These are phyloP conservation scores for Bombus affinis DNA, from an alignment of 1,140 invertebrate species.

Conservation along the genomic window DNA sequence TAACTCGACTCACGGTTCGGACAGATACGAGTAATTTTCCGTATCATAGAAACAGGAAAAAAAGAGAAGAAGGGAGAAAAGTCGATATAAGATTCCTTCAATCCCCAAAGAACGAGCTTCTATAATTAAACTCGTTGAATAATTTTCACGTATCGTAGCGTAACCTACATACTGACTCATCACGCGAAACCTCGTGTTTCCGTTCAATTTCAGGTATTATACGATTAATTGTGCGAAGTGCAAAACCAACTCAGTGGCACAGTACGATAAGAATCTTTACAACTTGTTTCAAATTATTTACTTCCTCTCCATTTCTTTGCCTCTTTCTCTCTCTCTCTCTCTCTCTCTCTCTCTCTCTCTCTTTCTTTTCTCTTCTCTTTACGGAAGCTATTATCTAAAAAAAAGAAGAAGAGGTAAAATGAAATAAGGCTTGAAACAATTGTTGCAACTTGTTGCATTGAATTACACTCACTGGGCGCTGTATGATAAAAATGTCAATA, in stretches of 20 bases:
- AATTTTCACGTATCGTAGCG: background rate
- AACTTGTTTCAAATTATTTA: background rate
- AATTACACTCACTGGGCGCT: too few species aligned
- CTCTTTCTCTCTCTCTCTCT: too few species aligned
- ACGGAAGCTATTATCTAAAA: background rate
- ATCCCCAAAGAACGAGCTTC: background rate
- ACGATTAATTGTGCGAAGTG: background rate
- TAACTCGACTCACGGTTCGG: background rate
- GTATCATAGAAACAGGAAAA: too few species aligned
- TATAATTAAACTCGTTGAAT: background rate
- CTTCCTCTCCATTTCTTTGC: background rate
- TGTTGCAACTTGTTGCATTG: too few species aligned
- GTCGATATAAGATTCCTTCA: background rate
- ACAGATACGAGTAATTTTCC: background rate
- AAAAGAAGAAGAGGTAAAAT: background rate
- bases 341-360: too few species aligned
- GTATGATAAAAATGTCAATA: too few species aligned
- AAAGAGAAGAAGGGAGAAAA: background rate
- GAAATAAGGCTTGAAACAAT: too few species aligned
- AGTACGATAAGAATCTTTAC: background rate
- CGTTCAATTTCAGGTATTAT: background rate
- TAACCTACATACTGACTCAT: slow-evolving; percentile 1
- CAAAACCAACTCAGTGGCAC: background rate
- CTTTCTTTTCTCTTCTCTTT: background rate
- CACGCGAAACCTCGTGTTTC: background rate